Evolutionary conservation across 2,888 invertebrate species (phyloP).

Genomic region (Ectemnius cavifrons): DNA sequence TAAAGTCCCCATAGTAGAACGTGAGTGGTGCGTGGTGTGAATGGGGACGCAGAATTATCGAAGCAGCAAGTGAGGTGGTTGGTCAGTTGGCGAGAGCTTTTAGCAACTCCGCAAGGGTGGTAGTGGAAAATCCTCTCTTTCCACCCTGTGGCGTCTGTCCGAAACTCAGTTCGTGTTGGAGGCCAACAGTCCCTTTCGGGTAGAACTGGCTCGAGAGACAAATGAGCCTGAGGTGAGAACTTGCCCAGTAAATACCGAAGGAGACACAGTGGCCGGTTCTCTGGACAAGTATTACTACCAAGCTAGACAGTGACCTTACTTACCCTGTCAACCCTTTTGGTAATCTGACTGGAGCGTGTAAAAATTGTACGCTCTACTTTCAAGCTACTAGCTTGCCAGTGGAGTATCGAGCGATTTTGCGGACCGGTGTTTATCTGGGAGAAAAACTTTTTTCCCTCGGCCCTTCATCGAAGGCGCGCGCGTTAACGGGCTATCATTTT

Average conservation of each 20-base stretch:
- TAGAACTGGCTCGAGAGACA: constrained; percentile 74
- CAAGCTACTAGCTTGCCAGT: no score
- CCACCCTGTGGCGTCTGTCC: constrained; percentile 16
- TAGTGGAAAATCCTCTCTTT: constrained; percentile 37
- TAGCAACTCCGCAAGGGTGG: constrained; percentile 44
- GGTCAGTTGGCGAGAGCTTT: constrained; percentile 62
- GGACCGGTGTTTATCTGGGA: constrained; percentile 64
- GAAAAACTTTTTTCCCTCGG: constrained; percentile 66
- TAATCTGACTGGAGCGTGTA: no score
- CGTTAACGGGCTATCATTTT: constrained; percentile 72
- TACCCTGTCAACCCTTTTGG: constrained; percentile 43
- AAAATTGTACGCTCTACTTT: no score
- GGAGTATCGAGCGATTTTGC: no score
- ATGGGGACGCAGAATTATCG: no score
- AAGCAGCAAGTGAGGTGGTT: constrained; percentile 7
- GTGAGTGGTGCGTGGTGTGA: no score
- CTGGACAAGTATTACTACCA: constrained; percentile 75
- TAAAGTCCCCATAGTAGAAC: no score
- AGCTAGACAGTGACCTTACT: constrained; percentile 57
- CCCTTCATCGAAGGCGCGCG: constrained; percentile 68
- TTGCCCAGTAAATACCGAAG: constrained; percentile 78
- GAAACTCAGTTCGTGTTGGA: constrained; percentile 44
- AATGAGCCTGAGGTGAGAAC: constrained; percentile 78
- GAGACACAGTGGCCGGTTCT: constrained; percentile 77
- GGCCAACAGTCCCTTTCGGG: constrained; percentile 51